Evolutionary conservation across 1,140 invertebrate genomes (phyloP), one percentile per base, ranked within the genome.

Genomic region (Drosophila nannoptera): DNA sequence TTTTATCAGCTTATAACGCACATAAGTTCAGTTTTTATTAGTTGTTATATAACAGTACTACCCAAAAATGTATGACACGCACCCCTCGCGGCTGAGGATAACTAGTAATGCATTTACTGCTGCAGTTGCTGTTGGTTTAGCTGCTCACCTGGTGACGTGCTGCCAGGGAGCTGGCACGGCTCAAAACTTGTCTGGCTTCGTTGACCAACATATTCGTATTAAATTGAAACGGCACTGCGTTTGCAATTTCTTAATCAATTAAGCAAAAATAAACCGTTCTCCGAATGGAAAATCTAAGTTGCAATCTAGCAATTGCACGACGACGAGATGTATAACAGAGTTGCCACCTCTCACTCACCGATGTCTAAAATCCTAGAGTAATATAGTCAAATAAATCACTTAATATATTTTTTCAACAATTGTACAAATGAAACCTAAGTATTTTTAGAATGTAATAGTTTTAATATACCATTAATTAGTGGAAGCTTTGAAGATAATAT

Each of bases 181-280:
- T 82, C 49, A 88, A 49, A 4, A 88, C 46, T 56, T 82, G 73
- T 67, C 83, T 76, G 45, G 87, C 77, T 77, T 88, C 87, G 53
- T 75, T 87, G 31, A 84, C 87, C 75, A 88, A 88, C 77, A 83
- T 86, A 58, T 69, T 86, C 22, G 31, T 14, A 58, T 58, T 42
- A 48, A 84, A 88, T 88, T 86, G 83, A 88, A 88, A 88, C 87
- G 87, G 49, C 87, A 78, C 87, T 88, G 87, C 87, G 87, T 75
- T 88, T 83, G 80, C 87, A 88, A 88, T 87, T 87, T 43, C n/a
- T 59, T 62, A 54, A 60, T 64, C 33, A 69, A 14, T 73, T 78
- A 54, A 38, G 16, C 54, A 66, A 66, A 53, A 66, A 70, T 42
- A 35, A 48, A 77, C 59, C 45, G 16, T 63, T 67, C 64, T 53